phyloP scores from a whole-genome alignment of 2,888 invertebrate species.

The Anoplius nigerrimus region DNA sequence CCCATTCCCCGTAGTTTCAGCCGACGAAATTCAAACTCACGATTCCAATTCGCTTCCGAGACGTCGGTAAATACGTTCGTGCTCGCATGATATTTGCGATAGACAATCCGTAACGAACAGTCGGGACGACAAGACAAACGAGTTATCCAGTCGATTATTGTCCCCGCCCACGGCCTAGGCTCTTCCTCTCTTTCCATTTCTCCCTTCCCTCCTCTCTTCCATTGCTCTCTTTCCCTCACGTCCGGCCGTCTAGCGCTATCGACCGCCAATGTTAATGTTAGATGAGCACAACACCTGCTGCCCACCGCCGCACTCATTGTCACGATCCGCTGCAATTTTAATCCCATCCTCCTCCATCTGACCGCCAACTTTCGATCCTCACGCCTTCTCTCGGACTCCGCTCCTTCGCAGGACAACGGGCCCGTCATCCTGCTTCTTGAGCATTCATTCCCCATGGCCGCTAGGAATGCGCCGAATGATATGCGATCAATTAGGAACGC shows the following conservation, averaged over 20 bases:
- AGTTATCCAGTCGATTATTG: slow-evolving; percentile 60
- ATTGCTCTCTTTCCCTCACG: not conserved
- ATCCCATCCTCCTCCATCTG: slow-evolving; percentile 48
- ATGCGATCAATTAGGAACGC: too few species aligned
- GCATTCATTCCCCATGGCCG: not conserved
- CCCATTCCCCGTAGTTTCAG: slow-evolving; percentile 31
- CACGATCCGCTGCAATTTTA: slow-evolving; percentile 57
- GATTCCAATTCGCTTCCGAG: slow-evolving; percentile 50
- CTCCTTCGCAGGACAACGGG: too few species aligned
- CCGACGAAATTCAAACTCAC: slow-evolving; percentile 47
- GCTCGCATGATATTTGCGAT: slow-evolving; percentile 55
- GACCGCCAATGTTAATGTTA: slow-evolving; percentile 57
- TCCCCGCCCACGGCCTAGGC: slow-evolving; percentile 50
- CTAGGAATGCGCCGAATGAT: not conserved
- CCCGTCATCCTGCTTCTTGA: too few species aligned
- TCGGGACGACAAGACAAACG: slow-evolving; percentile 53
- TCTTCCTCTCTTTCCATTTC: slow-evolving; percentile 23
- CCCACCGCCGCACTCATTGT: slow-evolving; percentile 53
- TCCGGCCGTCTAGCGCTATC: slow-evolving; percentile 39
- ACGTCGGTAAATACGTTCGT: slow-evolving; percentile 53
- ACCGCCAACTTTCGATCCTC: slow-evolving; percentile 36
- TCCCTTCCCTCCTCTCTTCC: slow-evolving; percentile 9
- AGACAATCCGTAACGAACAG: slow-evolving; percentile 55
- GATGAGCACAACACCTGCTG: slow-evolving; percentile 53
- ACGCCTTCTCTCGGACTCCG: slow-evolving; percentile 30